Conservation (phyloP, 2,888 invertebrate species). For the Tetragnatha montana region DNA sequence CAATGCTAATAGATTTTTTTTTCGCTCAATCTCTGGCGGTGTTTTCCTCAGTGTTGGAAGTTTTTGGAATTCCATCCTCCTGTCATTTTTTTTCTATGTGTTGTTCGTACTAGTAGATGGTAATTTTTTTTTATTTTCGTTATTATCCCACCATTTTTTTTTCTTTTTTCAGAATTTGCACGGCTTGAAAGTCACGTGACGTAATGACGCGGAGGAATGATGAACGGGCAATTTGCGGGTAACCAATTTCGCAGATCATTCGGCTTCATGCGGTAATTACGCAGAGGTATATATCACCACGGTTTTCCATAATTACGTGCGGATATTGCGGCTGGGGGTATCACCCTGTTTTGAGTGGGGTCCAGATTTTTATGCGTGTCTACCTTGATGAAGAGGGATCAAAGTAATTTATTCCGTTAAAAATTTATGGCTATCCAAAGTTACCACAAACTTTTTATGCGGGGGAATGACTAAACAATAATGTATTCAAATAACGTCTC, state of each 20-base stretch:
- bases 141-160: neutral
- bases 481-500: too few relatives aligned
- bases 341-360: too few relatives aligned
- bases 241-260: neutral
- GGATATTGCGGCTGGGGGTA: neutral
- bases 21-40: neutral
- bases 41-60: neutral
- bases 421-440: too few relatives aligned
- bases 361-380: too few relatives aligned
- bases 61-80: constrained; percentile 10
- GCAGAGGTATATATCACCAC: neutral
- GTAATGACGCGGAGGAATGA: neutral
- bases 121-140: neutral
- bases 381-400: too few relatives aligned
- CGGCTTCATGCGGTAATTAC: neutral
- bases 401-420: too few relatives aligned
- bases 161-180: neutral
- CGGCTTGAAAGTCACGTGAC: neutral
- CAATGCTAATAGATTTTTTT: constrained; percentile 47
- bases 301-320: neutral
- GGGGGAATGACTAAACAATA: too few relatives aligned
- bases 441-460: too few relatives aligned
- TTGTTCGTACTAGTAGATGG: neutral
- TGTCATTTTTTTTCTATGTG: neutral
- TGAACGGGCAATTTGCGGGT: neutral